These are phyloP conservation scores for Picathartes gymnocephalus DNA, from an alignment of 2,113 vertebrate species.

Conservation along the genomic window DNA sequence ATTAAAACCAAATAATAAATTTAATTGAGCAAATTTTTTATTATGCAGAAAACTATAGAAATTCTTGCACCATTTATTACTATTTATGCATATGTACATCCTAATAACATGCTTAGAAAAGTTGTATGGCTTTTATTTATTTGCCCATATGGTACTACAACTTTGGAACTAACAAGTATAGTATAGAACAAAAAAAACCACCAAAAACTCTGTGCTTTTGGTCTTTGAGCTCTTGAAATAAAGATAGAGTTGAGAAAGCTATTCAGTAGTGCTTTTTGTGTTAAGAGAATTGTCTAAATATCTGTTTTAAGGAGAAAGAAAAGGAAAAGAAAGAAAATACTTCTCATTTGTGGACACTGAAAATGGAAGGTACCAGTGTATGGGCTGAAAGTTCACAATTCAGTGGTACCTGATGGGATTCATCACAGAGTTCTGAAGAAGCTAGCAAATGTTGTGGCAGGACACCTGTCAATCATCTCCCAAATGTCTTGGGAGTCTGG, in stretches of 20 bases:
- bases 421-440: neutral
- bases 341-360: neutral
- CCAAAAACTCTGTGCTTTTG: neutral
- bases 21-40: neutral
- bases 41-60: neutral
- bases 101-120: neutral
- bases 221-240: neutral
- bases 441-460: rapidly evolving
- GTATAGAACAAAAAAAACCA: neutral
- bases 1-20: neutral
- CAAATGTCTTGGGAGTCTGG: neutral
- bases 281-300: neutral
- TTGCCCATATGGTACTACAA: neutral
- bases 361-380: neutral
- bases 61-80: neutral
- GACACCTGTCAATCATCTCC: rapidly evolving
- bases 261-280: neutral
- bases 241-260: neutral
- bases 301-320: neutral
- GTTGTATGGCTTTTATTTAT: neutral
- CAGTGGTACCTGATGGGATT: neutral
- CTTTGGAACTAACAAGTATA: neutral
- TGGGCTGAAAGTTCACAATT: neutral
- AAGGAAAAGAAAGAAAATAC: neutral
- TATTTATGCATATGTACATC: neutral